phyloP scores from a whole-genome alignment of 2,797 vertebrate genomes.

The Leuciscus waleckii region DNA sequence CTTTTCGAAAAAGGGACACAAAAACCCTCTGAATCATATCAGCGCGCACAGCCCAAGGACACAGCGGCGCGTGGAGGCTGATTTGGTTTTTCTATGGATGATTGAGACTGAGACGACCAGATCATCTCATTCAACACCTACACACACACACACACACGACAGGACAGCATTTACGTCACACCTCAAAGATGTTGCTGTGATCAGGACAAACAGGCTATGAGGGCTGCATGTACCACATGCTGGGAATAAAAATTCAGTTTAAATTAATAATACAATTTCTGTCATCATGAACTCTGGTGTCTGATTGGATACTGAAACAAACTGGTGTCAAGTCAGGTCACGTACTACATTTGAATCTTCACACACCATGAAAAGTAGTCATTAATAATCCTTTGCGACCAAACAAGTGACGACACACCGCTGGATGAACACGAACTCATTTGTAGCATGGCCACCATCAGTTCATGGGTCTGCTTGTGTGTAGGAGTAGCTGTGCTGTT shows the following conservation, averaged over 20 bases:
- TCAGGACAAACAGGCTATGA: constrained; percentile 36
- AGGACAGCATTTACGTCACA: constrained; percentile 39
- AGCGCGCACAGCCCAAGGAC: constrained; percentile 14
- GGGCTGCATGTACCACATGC: constrained; percentile 23
- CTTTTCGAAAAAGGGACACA: constrained; percentile 3
- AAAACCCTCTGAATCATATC: constrained; percentile 31
- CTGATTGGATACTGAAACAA: constrained; percentile 20
- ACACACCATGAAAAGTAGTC: neutral
- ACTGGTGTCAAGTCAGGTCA: neutral
- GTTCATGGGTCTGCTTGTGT: constrained; percentile 11
- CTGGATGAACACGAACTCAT: constrained; percentile 25
- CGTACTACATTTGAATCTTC: neutral
- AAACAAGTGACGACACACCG: neutral
- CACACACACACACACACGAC: constrained; percentile 15
- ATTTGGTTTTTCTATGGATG: constrained; percentile 42
- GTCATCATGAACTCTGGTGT: neutral
- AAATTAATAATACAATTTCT: neutral
- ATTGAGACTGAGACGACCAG: constrained; percentile 30
- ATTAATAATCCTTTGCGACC: constrained; percentile 13
- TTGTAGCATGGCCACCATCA: neutral
- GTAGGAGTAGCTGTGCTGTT: constrained; percentile 28
- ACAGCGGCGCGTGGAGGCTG: constrained; percentile 10
- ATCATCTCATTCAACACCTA: constrained; percentile 40
- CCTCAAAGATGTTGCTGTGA: constrained; percentile 24
- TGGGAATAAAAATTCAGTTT: constrained; percentile 30